Conservation (phyloP, 2,797 vertebrate species). For the Phrynocephalus guinanensis region DNA sequence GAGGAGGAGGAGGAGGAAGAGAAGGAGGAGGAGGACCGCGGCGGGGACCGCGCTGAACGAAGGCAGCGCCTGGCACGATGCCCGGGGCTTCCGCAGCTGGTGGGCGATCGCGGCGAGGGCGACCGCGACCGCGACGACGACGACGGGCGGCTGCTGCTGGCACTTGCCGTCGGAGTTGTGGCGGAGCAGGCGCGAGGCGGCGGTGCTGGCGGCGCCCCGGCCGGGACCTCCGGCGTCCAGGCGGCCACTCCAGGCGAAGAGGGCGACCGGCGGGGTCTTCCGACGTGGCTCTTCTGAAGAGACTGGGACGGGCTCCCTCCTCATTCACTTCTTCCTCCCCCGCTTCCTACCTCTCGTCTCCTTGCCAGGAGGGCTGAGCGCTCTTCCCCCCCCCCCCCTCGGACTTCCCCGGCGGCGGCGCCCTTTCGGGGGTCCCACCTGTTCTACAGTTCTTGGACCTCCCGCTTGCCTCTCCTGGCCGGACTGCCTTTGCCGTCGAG, state of each 20-base stretch:
- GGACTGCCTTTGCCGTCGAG: background rate
- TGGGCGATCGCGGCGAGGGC: background rate
- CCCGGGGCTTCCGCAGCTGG: background rate
- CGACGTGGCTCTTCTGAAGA: too few species aligned
- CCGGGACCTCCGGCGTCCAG: background rate
- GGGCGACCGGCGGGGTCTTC: background rate
- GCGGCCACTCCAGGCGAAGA: background rate
- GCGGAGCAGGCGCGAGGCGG: background rate
- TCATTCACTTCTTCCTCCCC: too few species aligned
- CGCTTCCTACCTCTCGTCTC: background rate
- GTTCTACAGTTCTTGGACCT: background rate
- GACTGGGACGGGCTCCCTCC: background rate
- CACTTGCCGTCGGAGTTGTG: conserved; percentile 7
- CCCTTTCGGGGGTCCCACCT: background rate
- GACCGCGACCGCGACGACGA: background rate
- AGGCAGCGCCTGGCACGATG: conserved; percentile 17
- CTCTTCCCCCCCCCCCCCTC: background rate
- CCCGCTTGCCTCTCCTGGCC: background rate
- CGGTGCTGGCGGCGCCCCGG: background rate
- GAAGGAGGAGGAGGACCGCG: background rate
- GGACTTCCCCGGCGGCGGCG: background rate
- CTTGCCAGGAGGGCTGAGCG: background rate
- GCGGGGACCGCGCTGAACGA: background rate
- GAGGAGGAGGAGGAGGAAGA: background rate
- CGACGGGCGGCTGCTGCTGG: background rate